Base-by-base conservation (phyloP, 1,140 invertebrate genomes). In the Lanistes nyassanus region DNA sequence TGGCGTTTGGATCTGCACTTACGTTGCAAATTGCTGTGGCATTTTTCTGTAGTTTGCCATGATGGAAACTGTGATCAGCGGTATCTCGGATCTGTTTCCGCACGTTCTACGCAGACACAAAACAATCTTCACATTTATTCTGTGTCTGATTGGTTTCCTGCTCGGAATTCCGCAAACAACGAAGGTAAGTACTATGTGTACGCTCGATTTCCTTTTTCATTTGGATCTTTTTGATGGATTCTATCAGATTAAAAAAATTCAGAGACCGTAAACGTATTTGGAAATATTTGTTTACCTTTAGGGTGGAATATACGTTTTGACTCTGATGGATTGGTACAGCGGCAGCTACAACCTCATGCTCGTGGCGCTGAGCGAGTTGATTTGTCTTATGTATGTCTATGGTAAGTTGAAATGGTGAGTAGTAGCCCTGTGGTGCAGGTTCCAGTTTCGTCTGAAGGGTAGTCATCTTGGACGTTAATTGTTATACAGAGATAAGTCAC, bases 271-370 rank as follows among this genome's bases (percentile, higher is more conserved):
- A 11, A 36, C 16, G 19, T 31, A 36, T 4, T 13, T 11, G 6
- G 26, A 31, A 23, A n/a, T 6, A 65, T 31, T 6, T 5, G 13
- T 78, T n/a, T 77, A 53, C 47, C 80, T 73, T 7, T 68, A 89
- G 84, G 85, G 93, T 82, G 94, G 94, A 9, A 94, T 95, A 92
- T 95, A 94, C 84, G 94, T 94, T 92, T 88, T 95, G 7, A 94
- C 95, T 82, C 82, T 96, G 76, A 94, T 95, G 92, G 94, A 95
- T 82, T 95, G 94, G 83, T 95, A 95, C 83, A 94, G 94, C 1
- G 94, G 94, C 26, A 95, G 94, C 83, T 95, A 94, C 92, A 95
- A 94, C 39, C 92, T 95, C 1, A 94, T 95, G 70, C 88, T 92
- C 16, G 79, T 87, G 36, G 79, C 81, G 29, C 83, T 94, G 29